A percentile compares a stretch with the other conserved stretches of the same genome.
phyloP scores from a whole-genome alignment of 2,113 vertebrate species.

The Platanista minor region DNA sequence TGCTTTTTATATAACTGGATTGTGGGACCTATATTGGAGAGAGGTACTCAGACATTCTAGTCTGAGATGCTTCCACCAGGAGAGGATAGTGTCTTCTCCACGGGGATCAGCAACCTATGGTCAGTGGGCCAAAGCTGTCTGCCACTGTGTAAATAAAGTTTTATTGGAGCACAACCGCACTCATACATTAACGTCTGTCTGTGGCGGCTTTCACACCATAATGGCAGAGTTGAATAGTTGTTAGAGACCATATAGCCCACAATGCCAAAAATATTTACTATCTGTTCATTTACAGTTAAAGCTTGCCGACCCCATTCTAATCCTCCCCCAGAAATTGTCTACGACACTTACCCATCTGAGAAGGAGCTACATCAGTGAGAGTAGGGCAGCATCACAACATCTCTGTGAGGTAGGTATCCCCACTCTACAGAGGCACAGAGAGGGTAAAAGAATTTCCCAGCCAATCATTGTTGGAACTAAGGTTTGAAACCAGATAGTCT shows the following conservation, averaged over 20 bases:
- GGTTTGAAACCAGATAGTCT: background rate
- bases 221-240: background rate
- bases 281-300: background rate
- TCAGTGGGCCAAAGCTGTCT: background rate
- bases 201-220: background rate
- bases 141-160: background rate
- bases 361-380: rapidly evolving
- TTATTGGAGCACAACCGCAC: background rate
- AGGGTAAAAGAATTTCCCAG: background rate
- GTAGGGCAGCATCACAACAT: rapidly evolving
- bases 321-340: background rate
- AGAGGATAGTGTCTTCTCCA: rapidly evolving
- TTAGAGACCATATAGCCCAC: background rate
- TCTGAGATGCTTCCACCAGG: constrained; percentile 17
- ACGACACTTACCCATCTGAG: background rate
- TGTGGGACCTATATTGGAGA: background rate
- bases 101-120: rapidly evolving
- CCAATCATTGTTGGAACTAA: background rate
- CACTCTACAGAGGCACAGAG: background rate
- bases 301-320: background rate
- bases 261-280: background rate
- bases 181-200: background rate
- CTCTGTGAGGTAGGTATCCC: background rate
- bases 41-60: background rate
- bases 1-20: background rate